Conservation (phyloP, 2,888 invertebrate species). For the Amiota communis region DNA sequence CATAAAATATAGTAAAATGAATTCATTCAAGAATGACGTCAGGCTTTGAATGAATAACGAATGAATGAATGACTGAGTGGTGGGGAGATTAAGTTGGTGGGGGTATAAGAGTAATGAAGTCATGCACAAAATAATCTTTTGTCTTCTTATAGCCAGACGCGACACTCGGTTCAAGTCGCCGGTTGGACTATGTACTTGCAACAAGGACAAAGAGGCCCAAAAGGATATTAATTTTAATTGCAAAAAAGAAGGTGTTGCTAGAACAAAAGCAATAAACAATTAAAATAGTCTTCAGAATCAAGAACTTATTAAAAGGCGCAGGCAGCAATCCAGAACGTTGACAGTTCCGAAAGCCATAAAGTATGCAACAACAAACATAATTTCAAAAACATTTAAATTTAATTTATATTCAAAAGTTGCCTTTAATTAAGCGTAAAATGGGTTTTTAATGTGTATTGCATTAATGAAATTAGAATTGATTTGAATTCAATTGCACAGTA, state of each 20-base stretch:
- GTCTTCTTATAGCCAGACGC: constrained; percentile 18
- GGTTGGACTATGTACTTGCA: background rate
- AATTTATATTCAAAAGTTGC: background rate
- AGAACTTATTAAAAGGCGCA: background rate
- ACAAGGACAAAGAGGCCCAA: constrained; percentile 48
- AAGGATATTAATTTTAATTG: constrained; percentile 57
- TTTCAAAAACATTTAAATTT: constrained; percentile 9
- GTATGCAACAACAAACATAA: constrained; percentile 17
- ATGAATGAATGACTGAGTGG: background rate
- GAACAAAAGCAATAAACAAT: constrained; percentile 40
- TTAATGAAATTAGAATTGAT: constrained; percentile 6
- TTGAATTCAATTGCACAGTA: background rate
- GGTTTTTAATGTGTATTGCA: background rate
- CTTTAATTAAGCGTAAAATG: constrained; percentile 12
- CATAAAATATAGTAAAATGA: constrained; percentile 19
- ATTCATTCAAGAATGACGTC: constrained; percentile 13
- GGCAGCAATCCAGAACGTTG: background rate
- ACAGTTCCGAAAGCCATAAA: background rate
- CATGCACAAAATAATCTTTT: constrained; percentile 41
- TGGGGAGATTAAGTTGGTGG: background rate
- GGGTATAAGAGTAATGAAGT: constrained; percentile 22
- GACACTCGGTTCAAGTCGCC: background rate
- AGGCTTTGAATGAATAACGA: background rate
- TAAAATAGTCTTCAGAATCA: background rate
- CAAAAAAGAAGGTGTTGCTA: constrained; percentile 48